phyloP scores from a whole-genome alignment of 2,888 invertebrate genomes.

The Scelioninae gen. 1 region DNA sequence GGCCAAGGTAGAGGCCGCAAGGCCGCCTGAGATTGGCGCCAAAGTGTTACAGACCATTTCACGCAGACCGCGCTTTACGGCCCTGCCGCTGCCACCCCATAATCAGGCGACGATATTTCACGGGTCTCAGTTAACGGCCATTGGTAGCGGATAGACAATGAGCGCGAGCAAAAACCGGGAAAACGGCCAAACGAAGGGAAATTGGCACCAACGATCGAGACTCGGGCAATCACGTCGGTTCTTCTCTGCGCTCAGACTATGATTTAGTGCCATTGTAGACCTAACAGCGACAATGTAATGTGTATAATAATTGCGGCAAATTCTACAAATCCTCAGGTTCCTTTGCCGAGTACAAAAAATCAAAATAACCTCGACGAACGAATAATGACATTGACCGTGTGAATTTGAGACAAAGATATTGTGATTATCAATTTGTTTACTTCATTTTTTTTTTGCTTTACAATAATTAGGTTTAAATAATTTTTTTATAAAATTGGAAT shows the following conservation, averaged over 20 bases:
- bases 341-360: constrained; percentile 17
- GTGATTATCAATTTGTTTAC: too few species aligned
- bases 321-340: constrained; percentile 46
- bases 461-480: too few species aligned
- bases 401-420: neutral
- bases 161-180: constrained; percentile 48
- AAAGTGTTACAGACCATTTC: constrained; percentile 60
- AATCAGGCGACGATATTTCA: constrained; percentile 77
- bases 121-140: constrained; percentile 71
- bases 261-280: constrained; percentile 64
- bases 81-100: constrained; percentile 70
- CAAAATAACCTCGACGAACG: constrained; percentile 1
- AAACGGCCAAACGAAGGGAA: constrained; percentile 60
- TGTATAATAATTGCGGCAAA: constrained; percentile 52
- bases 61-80: constrained; percentile 70
- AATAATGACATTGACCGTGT: constrained; percentile 23
- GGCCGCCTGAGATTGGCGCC: constrained; percentile 53
- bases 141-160: constrained; percentile 55
- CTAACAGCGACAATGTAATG: constrained; percentile 52
- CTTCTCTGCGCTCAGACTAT: constrained; percentile 50
- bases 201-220: constrained; percentile 50
- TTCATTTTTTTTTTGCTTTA: too few species aligned
- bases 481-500: too few species aligned
- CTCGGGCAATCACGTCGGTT: constrained; percentile 47
- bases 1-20: too few species aligned